Base-by-base conservation (phyloP, 1,140 invertebrate genomes). In the Lordiphosa stackelbergi region DNA sequence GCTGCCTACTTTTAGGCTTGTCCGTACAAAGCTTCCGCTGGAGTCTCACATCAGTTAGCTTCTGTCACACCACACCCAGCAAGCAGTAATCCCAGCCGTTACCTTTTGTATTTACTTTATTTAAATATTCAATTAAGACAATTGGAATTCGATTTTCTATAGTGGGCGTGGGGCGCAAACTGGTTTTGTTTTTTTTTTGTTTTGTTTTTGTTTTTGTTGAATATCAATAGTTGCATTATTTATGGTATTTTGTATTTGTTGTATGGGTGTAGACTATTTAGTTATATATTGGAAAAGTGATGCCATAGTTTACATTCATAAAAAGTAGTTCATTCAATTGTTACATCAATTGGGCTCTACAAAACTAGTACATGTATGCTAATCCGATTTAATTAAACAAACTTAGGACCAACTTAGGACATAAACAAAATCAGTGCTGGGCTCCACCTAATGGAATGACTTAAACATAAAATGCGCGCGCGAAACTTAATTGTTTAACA, bases 81-180 rank as follows among this genome's bases (percentile, higher is more conserved):
- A 22, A 28, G 28, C 28, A 31, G 7, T 31, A 8, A 8, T 5
- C 28, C 6, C 5, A 8, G 2, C 28, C 28, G 28, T 31, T 13
- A 28, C 9, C 13, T 65, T 54, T 63, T 54, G 19, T 54, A 60
- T 61, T 71, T 48, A 45, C 66, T 66, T 59, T 56, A 68, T 70
- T 81, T 81, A 81, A 75, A 59, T 81, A 81, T 69, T 79, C 77
- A 79, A 72, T 79, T 83, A 66, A 83, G 75, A 77, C 73, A 77
- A 72, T 77, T 77, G 40, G 56, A 77, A 71, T 81, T 31, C 56
- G 71, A 75, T 75, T 73, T 75, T 57, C 75, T 79, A 79, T 71
- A 72, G 73, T 69, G 64, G 56, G 65, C 64, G 57, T 74, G 43
- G 69, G 69, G 55, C 65, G 65, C 69, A 78, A 78, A 78, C 66